Evolutionary conservation across 2,888 invertebrate species (phyloP).

Genomic region (Zaprionus obscuricornis): DNA sequence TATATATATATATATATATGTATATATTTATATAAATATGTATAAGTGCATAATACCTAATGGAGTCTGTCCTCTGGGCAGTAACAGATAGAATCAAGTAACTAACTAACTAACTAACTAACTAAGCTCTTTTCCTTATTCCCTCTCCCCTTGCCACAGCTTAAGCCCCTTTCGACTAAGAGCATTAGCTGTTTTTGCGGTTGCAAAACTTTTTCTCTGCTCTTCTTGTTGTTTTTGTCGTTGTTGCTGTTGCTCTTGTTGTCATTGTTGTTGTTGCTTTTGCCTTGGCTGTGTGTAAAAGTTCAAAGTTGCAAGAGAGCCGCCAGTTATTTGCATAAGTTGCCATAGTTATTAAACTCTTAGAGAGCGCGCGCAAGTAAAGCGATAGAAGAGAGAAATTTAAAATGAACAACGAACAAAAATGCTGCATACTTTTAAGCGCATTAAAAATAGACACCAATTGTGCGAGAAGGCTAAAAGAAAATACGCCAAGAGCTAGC

Average conservation of each 20-base stretch:
- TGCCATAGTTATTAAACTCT: conserved; percentile 69
- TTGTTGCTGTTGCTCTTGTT: conserved; percentile 36
- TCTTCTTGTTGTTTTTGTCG: conserved; percentile 31
- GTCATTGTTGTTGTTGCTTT: conserved; percentile 4
- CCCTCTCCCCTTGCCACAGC: background rate
- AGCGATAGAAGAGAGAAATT: conserved; percentile 5
- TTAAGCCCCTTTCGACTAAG: no score
- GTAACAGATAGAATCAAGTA: conserved; percentile 24
- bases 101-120: no score
- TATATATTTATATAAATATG: no score
- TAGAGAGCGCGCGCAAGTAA: conserved; percentile 33
- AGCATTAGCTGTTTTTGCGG: conserved; percentile 70
- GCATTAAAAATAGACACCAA: conserved; percentile 57
- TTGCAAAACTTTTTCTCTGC: conserved; percentile 33
- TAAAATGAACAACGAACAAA: no score
- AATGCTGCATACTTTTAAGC: conserved; percentile 66
- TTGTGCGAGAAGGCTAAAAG: conserved; percentile 1
- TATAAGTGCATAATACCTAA: conserved; percentile 28
- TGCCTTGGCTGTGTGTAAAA: conserved; percentile 32
- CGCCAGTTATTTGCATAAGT: conserved; percentile 73
- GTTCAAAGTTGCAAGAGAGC: conserved; percentile 61
- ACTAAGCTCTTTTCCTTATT: conserved; percentile 11
- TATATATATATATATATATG: no score
- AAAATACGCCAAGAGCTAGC: conserved; percentile 5
- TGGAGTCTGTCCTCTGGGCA: conserved; percentile 28